phyloP scores from a whole-genome alignment of 2,113 vertebrate species.

The Turdus rufiventris region DNA sequence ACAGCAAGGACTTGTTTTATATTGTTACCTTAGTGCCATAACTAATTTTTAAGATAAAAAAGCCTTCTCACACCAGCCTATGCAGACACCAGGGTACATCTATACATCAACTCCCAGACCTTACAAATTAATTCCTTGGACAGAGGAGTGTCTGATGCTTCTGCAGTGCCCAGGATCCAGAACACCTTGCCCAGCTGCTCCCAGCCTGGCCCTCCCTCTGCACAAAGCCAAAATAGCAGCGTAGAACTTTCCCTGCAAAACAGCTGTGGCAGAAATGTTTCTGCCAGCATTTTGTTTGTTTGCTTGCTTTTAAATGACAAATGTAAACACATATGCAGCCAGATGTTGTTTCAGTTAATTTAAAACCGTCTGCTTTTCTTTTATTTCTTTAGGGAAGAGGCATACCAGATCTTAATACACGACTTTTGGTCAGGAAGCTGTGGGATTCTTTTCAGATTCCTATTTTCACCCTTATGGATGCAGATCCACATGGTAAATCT shows the following conservation, averaged over 20 bases:
- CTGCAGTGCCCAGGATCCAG: neutral
- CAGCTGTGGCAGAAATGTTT: neutral
- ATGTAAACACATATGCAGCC: neutral
- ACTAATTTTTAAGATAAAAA: neutral
- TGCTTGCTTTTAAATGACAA: neutral
- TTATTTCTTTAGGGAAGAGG: constrained; percentile 87
- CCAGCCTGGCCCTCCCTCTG: neutral
- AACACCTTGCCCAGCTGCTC: neutral
- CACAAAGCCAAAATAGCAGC: neutral
- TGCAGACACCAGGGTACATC: neutral
- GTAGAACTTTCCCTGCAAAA: neutral
- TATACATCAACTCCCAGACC: neutral
- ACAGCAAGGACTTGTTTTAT: neutral
- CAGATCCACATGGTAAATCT: constrained; percentile 89
- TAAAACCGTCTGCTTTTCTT: neutral
- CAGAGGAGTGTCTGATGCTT: neutral
- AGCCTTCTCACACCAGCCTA: neutral
- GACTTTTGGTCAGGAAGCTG: constrained; percentile 89
- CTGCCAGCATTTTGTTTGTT: neutral
- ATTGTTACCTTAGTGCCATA: neutral
- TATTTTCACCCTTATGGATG: constrained; percentile 88
- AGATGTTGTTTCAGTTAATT: neutral
- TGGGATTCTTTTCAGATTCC: constrained; percentile 88
- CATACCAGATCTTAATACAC: constrained; percentile 91
- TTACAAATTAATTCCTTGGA: neutral